Evolutionary conservation across 2,113 vertebrate genomes (phyloP).

Genomic region (Epinephelus cyanopodus): DNA sequence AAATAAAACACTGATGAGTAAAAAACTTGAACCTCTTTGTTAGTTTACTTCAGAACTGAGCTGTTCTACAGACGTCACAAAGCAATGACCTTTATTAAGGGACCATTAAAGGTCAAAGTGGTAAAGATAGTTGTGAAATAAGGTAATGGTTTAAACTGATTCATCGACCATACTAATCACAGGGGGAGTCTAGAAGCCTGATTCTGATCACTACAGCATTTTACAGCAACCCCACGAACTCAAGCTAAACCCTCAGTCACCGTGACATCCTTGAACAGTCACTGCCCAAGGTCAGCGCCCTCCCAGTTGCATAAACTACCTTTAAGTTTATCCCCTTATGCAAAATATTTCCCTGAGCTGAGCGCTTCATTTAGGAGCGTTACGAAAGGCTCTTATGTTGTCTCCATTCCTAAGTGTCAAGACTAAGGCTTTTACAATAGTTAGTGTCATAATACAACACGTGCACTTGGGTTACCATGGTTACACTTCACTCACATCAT

Average conservation of each 20-base stretch:
- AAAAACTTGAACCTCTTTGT: not conserved
- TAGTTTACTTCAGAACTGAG: not conserved
- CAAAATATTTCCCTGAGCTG: too few relatives aligned
- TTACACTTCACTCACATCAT: too few relatives aligned
- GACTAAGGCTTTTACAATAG: too few relatives aligned
- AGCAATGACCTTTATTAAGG: not conserved
- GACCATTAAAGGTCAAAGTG: not conserved
- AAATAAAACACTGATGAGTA: not conserved
- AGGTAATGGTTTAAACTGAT: not conserved
- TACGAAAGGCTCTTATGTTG: too few relatives aligned
- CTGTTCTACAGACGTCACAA: not conserved
- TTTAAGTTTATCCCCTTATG: too few relatives aligned
- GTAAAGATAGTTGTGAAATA: not conserved
- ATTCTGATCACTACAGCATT: not conserved
- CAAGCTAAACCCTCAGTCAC: constrained; percentile 5
- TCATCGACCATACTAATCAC: not conserved
- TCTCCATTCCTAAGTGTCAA: too few relatives aligned
- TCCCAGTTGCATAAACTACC: too few relatives aligned
- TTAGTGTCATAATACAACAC: too few relatives aligned
- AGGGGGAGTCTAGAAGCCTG: not conserved
- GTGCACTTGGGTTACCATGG: too few relatives aligned
- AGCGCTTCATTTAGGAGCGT: too few relatives aligned
- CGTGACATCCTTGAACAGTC: not conserved
- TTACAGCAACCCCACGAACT: not conserved
- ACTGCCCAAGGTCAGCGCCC: too few relatives aligned